Evolutionary conservation across 2,888 invertebrate species (phyloP), one percentile per base, ranked within the genome.

Genomic region (Pimpla rufipes): DNA sequence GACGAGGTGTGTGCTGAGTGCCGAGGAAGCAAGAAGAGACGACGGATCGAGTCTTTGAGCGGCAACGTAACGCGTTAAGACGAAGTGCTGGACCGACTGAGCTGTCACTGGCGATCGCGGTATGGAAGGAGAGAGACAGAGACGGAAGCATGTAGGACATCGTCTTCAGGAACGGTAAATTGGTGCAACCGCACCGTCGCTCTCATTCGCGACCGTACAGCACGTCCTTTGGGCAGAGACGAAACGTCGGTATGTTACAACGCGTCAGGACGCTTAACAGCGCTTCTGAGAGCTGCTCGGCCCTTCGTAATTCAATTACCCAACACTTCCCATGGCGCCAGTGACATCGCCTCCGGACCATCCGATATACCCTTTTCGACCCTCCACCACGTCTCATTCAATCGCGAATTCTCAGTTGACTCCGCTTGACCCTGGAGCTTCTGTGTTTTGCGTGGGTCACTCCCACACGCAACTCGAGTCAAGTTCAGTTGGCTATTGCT

Each of bases 91-190:
- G 16, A 47, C n/a, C 47, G n/a, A 4, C 16, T 5, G n/a, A 47
- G n/a, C 16, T 13, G 47, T 6, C n/a, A n/a, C 5, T 16, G 16
- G 47, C 7, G 47, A 47, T 47, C 16, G 47, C 47, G 16, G 1
- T 47, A n/a, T n/a, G 16, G 16, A 47, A n/a, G 16, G 55, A 50
- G 68, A 70, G 62, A 52, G 52, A 64, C 7, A 71, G n/a, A 55
- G 42, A 23, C 47, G 29, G 23, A 66, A 5, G 5, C 29, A 59
- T 37, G 52, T 29, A 71, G 57, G 59, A 62, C 10, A 55, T 29
- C 29, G n/a, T 47, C 47, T 23, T 23, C 2, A 71, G 59, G 68
- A 50, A 67, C 40, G 57, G 57, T 81, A 77, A 77, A 73, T 81
- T 66, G 57, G 35, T 57, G 71, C 40, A 71, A 18, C 57, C 50